These are phyloP conservation scores for Nephrocerus scutellatus DNA, from an alignment of 2,888 invertebrate species.

Conservation along the genomic window DNA sequence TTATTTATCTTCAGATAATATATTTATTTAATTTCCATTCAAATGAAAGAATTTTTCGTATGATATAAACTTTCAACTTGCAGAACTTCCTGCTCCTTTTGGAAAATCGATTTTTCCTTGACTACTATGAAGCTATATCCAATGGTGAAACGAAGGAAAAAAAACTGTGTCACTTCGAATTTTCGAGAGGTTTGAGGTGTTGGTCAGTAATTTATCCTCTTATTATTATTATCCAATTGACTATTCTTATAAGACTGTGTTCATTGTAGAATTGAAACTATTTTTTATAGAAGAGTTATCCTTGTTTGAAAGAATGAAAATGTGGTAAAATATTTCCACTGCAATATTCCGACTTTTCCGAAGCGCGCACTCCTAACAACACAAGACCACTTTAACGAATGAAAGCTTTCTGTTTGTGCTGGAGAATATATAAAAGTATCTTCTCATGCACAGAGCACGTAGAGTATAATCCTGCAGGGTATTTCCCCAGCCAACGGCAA, in stretches of 20 bases:
- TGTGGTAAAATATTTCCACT: slow-evolving; percentile 4
- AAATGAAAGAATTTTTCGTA: too few relatives aligned
- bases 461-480: background rate
- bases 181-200: too few relatives aligned
- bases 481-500: background rate
- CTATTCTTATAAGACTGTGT: slow-evolving; percentile 17
- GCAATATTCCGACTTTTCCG: background rate
- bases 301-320: slow-evolving; percentile 4
- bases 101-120: slow-evolving; percentile 25
- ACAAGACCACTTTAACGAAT: slow-evolving; percentile 11
- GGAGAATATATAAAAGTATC: slow-evolving; percentile 7
- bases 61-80: too few relatives aligned
- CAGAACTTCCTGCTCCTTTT: slow-evolving; percentile 14
- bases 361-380: slow-evolving; percentile 2
- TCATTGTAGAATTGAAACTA: too few relatives aligned
- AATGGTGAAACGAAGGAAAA: too few relatives aligned
- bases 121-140: too few relatives aligned
- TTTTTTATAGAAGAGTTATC: too few relatives aligned
- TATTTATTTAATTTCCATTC: too few relatives aligned
- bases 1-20: too few relatives aligned
- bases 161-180: too few relatives aligned
- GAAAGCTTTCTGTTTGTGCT: background rate
- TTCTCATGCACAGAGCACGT: background rate
- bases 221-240: slow-evolving; percentile 7
- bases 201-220: slow-evolving; percentile 5